Conservation (phyloP, 2,888 invertebrate genomes). For the Euproctis similis region DNA sequence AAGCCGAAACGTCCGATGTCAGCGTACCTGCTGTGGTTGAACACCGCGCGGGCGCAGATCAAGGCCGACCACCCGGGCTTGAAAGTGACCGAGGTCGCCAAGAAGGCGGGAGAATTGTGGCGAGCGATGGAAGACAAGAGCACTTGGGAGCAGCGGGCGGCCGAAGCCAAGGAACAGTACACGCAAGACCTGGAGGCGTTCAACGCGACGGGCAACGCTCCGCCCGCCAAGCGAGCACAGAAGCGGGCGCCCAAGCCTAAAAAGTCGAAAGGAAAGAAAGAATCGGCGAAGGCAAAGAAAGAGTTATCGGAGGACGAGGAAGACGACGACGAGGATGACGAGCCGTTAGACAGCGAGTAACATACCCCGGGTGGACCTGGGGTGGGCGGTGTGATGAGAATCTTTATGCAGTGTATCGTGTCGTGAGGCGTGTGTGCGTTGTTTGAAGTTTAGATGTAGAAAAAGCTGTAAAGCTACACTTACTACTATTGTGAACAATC, state of each 20-base stretch:
- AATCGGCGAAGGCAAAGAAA: slow-evolving; percentile 32
- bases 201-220: slow-evolving; percentile 79
- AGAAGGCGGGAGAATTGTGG: slow-evolving; percentile 94
- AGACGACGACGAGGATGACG: slow-evolving; percentile 68
- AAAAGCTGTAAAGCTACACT: too few species aligned
- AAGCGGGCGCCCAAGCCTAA: slow-evolving; percentile 42
- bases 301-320: slow-evolving; percentile 69
- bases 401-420: too few species aligned
- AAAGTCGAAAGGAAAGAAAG: slow-evolving; percentile 36
- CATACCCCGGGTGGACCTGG: too few species aligned
- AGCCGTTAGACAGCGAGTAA: slow-evolving; percentile 60
- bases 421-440: too few species aligned
- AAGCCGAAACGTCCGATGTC: slow-evolving; percentile 91
- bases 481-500: too few species aligned
- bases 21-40: slow-evolving; percentile 93
- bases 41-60: slow-evolving; percentile 85
- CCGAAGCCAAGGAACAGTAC: slow-evolving; percentile 88
- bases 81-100: slow-evolving; percentile 90
- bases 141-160: slow-evolving; percentile 91
- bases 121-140: slow-evolving; percentile 86
- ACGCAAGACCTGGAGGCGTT: slow-evolving; percentile 87
- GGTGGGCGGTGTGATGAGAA: too few species aligned
- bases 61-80: slow-evolving; percentile 90
- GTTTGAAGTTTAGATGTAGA: too few species aligned
- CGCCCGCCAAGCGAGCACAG: slow-evolving; percentile 55